Base-by-base conservation (phyloP, 1,140 invertebrate species). In the Lithobius niger region DNA sequence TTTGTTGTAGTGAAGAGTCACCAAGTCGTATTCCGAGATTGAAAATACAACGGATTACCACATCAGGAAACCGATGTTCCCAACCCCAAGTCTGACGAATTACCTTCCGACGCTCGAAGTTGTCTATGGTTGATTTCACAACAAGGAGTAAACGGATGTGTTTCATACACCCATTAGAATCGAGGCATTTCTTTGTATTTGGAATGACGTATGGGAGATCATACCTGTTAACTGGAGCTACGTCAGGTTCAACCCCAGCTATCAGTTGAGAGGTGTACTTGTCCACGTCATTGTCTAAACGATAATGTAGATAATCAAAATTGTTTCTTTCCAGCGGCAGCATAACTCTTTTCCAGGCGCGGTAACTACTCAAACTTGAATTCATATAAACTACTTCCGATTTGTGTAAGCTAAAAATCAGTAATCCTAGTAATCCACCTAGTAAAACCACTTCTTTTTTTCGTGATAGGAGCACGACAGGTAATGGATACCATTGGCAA, bases 41-140 rank as follows among this genome's bases (percentile, higher is more conserved):
- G 68, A 94, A 94, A 18, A 89, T 72, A 1, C 79, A 82, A 63
- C 78, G 77, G 3, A 88, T 80, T n/a, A 76, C 74, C 1, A 87
- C 82, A 68, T 90, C 85, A 2, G 82, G 84, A 68, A 81, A 77
- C 57, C 83, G 69, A 28, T 78, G 76, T 62, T 88, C 84, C 71
- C 79, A 83, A 3, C 88, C 91, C 83, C 88, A 95, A 0, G 86
- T 83, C 27, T 82, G 77, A 55, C 91, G 72, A 60, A 95, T 92
- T 0, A 78, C 82, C 16, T 69, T 62, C 56, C 90, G 73, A 54
- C 77, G 73, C 0, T 80, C 71, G 62, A 83, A 81, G 74, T 96
- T 70, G 1, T 74, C 59, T 56, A 83, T 66, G 2, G 84, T 80
- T n/a, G 88, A 92, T 72, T 95, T 96, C 0, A 96, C 77, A 18